Evolutionary conservation across 2,888 invertebrate species (phyloP), one percentile per base, ranked within the genome.

Genomic region (Cataglyphis cursor): DNA sequence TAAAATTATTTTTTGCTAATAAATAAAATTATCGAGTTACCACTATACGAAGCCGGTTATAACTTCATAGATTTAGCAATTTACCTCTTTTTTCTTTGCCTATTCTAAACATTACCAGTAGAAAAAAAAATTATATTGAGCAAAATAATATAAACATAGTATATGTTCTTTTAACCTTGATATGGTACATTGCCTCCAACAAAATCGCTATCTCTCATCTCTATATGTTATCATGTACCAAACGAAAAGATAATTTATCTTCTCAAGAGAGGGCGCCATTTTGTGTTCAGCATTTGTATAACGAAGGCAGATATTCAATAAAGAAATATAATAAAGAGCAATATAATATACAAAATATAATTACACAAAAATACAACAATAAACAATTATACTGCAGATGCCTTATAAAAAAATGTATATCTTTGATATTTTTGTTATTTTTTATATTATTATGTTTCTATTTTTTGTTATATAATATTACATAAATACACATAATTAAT

Each of bases 211-310:
- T 59, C 15, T 12, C 38, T 8, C 3, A 28, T 28, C 24, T 28
- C 64, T 54, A 0, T 31, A 44, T 5, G 28, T 24, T 41, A 44
- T 28, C 24, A 28, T 28, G 24, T 28, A 28, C 24, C 24, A 28
- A 35, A 9, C 51, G 38, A 65, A 65, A 38, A 12, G 51, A 65
- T 75, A 24, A 54, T 66, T 38, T 65, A 75, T 38, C 24, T 28
- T 24, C 51, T 35, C 75, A 38, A 75, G 51, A 74, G 74, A 74
- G 64, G 74, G 74, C 74, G 64, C 64, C 64, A 74, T 48, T 24
- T 21, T 41, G 3, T 65, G 24, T 41, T 24, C 41, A 41, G 0
- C 4, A 15, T 15, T 21, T n/a, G 18, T 15, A 44, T 44, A 44
- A 51, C 51, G 8, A 8, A 51, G n/a, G n/a, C n/a, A 51, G 8